Base-by-base conservation (phyloP, 2,113 vertebrate species). In the Bambusicola thoracicus region DNA sequence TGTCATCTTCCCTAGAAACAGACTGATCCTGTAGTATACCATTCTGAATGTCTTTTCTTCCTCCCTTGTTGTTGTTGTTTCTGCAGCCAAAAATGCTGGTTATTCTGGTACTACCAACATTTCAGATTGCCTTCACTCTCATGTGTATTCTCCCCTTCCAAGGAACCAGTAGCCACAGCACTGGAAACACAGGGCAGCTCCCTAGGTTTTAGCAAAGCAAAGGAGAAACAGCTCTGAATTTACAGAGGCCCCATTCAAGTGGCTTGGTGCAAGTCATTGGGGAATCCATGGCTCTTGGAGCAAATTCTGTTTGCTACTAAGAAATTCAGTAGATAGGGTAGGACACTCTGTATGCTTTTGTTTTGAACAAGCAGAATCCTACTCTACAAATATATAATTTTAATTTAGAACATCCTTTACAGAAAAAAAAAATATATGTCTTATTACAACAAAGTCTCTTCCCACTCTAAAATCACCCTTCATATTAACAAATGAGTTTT, bases 401-500 rank as follows among this genome's bases (percentile, higher is more conserved):
- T 73, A 32, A 84, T 44, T 48, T 10, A 73, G 40, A 79, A 58
- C 5, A 69, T 25, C 6, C 13, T 55, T 61, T 46, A 67, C 4
- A 43, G 30, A 30, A 43, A 34, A 82, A 41, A 13, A 38, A 63
- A 59, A 49, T 25, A 19, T 11, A 63, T 29, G 3, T 51, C 30
- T 5, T 58, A 5, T 66, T 77, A 40, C 25, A 90, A 89, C n/a
- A 0, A 25, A n/a, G 9, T 46, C 38, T 86, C 74, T 94, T 81
- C 49, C 86, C 46, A 11, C 32, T 16, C 76, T 49, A 81, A 65
- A 85, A 79, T 15, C 48, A 94, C 80, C 75, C 81, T 96, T 97
- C 81, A 94, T 92, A 73, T 88, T 97, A 97, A 97, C 78, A 97
- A 97, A 97, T 90, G 62, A 92, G 36, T 21, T 96, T 94, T 89